Conservation (phyloP, 2,888 invertebrate species). For the Physocephala rufipes region DNA sequence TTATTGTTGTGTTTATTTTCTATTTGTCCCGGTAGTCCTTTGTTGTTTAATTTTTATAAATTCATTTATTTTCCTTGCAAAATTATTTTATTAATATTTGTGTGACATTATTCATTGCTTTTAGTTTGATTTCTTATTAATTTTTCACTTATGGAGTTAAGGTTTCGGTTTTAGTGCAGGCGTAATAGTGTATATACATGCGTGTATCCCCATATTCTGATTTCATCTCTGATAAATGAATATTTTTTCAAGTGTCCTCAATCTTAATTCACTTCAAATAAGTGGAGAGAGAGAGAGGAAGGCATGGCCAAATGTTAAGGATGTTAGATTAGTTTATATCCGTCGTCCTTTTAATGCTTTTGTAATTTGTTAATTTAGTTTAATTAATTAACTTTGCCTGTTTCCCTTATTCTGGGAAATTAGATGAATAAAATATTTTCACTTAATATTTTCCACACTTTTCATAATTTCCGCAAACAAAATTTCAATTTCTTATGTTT, state of each 20-base stretch:
- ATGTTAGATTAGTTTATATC: no score
- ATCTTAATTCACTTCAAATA: no score
- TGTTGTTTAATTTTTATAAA: background rate
- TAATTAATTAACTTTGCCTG: no score
- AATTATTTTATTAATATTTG: background rate
- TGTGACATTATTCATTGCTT: conserved; percentile 5
- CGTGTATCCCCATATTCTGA: no score
- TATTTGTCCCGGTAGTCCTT: conserved; percentile 3
- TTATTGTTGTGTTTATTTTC: background rate
- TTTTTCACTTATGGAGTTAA: background rate
- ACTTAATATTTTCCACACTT: background rate
- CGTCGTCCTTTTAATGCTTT: no score
- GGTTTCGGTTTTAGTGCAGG: background rate
- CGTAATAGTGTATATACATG: background rate
- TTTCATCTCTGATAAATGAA: background rate
- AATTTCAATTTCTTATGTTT: no score
- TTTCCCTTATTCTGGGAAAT: no score
- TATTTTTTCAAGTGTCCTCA: background rate
- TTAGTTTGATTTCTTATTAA: conserved; percentile 23
- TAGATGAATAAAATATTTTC: background rate
- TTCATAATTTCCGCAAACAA: no score
- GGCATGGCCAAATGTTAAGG: no score
- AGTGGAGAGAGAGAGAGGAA: no score
- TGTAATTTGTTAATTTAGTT: no score
- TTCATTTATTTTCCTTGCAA: background rate